Conservation (phyloP, 2,113 vertebrate species). For the Proteles cristata region DNA sequence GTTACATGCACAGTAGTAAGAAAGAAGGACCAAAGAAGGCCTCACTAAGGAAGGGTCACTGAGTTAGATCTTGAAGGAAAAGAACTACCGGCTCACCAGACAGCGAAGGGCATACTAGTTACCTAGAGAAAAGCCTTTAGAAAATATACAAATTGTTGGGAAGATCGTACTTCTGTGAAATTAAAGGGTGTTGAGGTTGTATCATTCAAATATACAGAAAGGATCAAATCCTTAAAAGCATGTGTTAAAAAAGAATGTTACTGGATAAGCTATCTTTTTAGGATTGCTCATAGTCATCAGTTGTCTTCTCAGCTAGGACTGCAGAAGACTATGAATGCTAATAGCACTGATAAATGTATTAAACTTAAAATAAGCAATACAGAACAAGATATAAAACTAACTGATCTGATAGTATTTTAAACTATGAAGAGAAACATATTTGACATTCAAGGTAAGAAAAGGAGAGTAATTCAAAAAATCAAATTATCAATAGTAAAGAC, state of each 20-base stretch:
- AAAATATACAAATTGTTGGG: background rate
- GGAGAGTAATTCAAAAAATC: constrained; percentile 21
- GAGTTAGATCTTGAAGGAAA: background rate
- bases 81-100: background rate
- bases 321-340: background rate
- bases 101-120: background rate
- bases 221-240: background rate
- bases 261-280: background rate
- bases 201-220: constrained; percentile 12
- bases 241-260: background rate
- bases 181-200: background rate
- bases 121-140: background rate
- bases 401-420: background rate
- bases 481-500: background rate
- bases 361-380: constrained; percentile 29
- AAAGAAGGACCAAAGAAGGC: background rate
- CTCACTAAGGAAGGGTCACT: background rate
- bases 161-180: constrained; percentile 31
- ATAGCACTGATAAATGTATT: constrained; percentile 28
- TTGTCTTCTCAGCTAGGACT: background rate
- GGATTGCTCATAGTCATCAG: background rate
- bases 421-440: constrained; percentile 12
- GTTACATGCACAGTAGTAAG: background rate
- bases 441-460: constrained; percentile 43
- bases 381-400: background rate